phyloP scores from a whole-genome alignment of 1,140 invertebrate genomes.

The Phocides pigmalion region DNA sequence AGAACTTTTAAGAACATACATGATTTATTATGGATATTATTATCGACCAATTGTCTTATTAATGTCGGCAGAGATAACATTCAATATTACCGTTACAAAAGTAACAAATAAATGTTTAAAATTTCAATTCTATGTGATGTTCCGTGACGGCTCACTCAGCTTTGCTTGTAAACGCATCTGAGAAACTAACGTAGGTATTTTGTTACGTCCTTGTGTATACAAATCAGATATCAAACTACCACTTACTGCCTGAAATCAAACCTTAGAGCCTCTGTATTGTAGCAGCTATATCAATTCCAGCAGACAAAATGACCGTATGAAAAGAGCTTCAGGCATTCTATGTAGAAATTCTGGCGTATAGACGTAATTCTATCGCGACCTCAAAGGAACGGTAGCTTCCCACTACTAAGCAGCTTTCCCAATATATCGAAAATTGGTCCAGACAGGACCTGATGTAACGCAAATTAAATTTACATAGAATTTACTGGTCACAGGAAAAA shows the following conservation, averaged over 20 bases:
- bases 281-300: not conserved
- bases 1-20: no score
- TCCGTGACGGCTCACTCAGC: no score
- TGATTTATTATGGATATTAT: no score
- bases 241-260: not conserved
- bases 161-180: no score
- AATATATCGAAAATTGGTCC: constrained; percentile 14
- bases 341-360: not conserved
- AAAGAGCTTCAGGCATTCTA: not conserved
- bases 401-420: constrained; percentile 5
- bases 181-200: no score
- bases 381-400: constrained; percentile 6
- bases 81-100: no score
- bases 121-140: no score
- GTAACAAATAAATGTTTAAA: no score
- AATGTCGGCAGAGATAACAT: no score
- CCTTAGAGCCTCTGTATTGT: not conserved
- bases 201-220: no score
- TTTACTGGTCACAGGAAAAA: not conserved
- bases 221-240: no score
- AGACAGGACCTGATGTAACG: not conserved
- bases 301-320: not conserved
- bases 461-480: constrained; percentile 17
- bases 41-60: no score
- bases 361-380: constrained; percentile 11